Evolutionary conservation across 2,888 invertebrate species (phyloP).

Genomic region (Nowickia ferox): DNA sequence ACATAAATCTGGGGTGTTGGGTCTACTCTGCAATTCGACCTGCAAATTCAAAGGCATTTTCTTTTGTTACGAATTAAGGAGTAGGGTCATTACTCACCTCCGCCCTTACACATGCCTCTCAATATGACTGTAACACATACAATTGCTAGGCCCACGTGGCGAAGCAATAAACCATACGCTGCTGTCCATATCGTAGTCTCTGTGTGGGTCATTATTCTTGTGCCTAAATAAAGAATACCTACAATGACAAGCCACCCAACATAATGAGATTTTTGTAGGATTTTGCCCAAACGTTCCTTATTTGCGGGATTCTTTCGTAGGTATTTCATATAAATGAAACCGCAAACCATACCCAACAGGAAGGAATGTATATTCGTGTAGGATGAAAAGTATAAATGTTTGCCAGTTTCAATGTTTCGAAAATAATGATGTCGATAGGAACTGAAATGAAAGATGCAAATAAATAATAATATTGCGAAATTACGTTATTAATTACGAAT

Average conservation of each 20-base stretch:
- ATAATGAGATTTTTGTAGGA: slow-evolving; percentile 2
- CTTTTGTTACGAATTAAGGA: no score
- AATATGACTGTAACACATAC: slow-evolving; percentile 37
- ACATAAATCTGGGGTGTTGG: no score
- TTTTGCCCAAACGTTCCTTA: not conserved
- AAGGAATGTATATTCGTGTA: slow-evolving; percentile 52
- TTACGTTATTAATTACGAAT: no score
- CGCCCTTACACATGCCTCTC: slow-evolving; percentile 29
- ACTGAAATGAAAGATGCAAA: slow-evolving; percentile 13
- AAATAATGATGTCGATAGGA: slow-evolving; percentile 35
- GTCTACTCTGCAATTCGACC: no score
- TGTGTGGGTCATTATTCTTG: slow-evolving; percentile 13
- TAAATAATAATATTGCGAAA: not conserved
- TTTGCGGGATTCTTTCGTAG: slow-evolving; percentile 25
- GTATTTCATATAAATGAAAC: slow-evolving; percentile 53
- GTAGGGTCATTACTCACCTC: slow-evolving; percentile 8
- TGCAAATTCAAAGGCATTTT: no score
- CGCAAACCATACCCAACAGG: slow-evolving; percentile 52
- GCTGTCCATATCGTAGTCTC: slow-evolving; percentile 53
- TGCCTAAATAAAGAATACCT: slow-evolving; percentile 41
- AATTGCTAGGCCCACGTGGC: slow-evolving; percentile 44
- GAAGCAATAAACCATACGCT: slow-evolving; percentile 45
- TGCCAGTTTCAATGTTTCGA: not conserved
- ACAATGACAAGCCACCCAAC: slow-evolving; percentile 35
- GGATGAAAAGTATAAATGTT: slow-evolving; percentile 47